These are phyloP conservation scores for Podargus strigoides DNA, from an alignment of 2,797 vertebrate genomes.

Conservation along the genomic window DNA sequence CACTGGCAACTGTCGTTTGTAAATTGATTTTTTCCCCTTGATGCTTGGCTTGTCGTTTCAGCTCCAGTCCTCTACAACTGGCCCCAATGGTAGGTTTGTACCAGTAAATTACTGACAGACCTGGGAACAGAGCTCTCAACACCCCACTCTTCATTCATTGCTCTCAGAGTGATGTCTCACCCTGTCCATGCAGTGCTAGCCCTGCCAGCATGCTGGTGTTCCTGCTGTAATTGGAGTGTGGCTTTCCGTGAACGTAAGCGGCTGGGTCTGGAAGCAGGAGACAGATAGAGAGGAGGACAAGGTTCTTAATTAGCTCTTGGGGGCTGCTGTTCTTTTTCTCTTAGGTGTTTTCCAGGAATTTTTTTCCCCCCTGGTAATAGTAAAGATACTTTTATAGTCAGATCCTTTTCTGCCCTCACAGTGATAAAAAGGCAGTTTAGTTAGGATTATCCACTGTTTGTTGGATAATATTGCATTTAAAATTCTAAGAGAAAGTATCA, in stretches of 20 bases:
- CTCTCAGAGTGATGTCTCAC: neutral
- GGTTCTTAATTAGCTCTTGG: neutral
- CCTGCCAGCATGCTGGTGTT: accelerated
- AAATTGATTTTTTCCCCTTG: neutral
- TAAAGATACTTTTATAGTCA: neutral
- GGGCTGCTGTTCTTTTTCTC: neutral
- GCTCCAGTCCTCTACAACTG: neutral
- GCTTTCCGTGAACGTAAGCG: accelerated
- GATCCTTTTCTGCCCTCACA: neutral
- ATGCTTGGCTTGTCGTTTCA: neutral
- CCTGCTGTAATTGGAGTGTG: neutral
- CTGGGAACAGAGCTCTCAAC: neutral
- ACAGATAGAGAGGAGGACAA: neutral
- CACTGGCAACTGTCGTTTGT: neutral
- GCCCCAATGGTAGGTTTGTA: neutral
- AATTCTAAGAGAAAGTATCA: neutral
- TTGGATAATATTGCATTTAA: neutral
- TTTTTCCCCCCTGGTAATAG: neutral
- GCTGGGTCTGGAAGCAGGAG: neutral
- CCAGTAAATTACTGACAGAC: neutral
- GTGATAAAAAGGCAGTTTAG: neutral
- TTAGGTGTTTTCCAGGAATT: neutral
- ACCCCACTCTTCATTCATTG: neutral
- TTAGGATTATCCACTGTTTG: neutral
- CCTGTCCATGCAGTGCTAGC: neutral